Percentiles rank a stretch among this genome's conserved stretches.
Evolutionary conservation across 2,797 vertebrate genomes (phyloP).

Genomic region (Etheostoma nigrum): DNA sequence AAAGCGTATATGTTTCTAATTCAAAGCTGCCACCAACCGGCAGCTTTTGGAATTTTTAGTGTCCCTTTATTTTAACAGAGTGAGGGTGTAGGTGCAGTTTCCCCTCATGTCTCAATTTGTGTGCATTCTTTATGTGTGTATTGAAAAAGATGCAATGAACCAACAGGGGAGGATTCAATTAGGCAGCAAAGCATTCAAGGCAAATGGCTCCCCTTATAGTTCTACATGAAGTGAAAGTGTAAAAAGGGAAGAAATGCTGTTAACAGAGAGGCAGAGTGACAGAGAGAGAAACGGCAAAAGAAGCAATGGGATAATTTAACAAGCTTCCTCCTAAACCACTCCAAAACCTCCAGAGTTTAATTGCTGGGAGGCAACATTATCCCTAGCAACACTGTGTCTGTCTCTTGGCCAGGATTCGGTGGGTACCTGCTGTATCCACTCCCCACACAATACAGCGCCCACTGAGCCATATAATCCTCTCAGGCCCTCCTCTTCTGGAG

Average conservation of each 20-base stretch:
- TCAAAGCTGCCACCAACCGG: slow-evolving; percentile 57
- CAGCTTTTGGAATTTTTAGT: slow-evolving; percentile 32
- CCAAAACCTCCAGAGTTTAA: slow-evolving; percentile 79
- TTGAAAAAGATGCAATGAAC: slow-evolving; percentile 30
- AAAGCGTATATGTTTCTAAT: slow-evolving; percentile 21
- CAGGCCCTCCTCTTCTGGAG: slow-evolving; percentile 77
- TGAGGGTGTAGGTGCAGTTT: neutral
- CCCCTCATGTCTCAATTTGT: neutral
- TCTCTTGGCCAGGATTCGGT: slow-evolving; percentile 71
- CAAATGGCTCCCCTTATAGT: slow-evolving; percentile 46
- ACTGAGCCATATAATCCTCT: slow-evolving; percentile 83
- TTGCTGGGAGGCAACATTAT: slow-evolving; percentile 78
- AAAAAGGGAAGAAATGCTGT: slow-evolving; percentile 30
- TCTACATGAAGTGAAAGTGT: slow-evolving; percentile 23
- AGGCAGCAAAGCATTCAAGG: slow-evolving; percentile 32
- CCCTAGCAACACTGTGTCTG: slow-evolving; percentile 71
- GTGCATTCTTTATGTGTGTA: slow-evolving; percentile 12
- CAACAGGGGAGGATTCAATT: slow-evolving; percentile 48
- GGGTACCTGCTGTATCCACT: slow-evolving; percentile 80
- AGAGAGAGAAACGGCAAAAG: slow-evolving; percentile 30
- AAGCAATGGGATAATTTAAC: slow-evolving; percentile 72
- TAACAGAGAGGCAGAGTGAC: slow-evolving; percentile 26
- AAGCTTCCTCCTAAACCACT: slow-evolving; percentile 76
- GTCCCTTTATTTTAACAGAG: neutral
- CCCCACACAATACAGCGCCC: slow-evolving; percentile 74